phyloP scores from a whole-genome alignment of 2,797 vertebrate species.

The Crax fasciolata region DNA sequence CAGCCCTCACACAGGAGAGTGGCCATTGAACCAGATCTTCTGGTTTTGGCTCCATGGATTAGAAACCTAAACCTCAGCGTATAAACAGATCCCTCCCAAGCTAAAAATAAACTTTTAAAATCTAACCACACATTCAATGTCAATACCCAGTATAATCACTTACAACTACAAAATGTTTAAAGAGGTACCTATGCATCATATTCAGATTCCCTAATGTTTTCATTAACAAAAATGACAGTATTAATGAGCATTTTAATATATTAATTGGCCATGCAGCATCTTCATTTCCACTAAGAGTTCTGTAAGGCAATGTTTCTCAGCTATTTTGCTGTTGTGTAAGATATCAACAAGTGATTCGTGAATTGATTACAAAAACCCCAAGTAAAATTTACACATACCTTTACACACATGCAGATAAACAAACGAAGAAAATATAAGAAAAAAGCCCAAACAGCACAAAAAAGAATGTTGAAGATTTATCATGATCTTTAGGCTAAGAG shows the following conservation, averaged over 20 bases:
- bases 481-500: background rate
- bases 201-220: background rate
- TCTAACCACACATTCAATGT: background rate
- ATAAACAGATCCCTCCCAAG: background rate
- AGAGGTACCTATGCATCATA: background rate
- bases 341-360: background rate
- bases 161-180: background rate
- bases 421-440: background rate
- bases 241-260: slow-evolving; percentile 15
- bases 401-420: background rate
- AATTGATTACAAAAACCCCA: background rate
- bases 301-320: background rate
- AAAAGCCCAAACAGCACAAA: background rate
- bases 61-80: background rate
- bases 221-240: slow-evolving; percentile 38
- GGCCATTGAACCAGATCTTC: background rate
- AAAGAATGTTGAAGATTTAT: background rate
- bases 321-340: background rate
- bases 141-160: background rate
- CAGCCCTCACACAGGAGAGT: background rate
- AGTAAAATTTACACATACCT: background rate
- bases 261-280: background rate
- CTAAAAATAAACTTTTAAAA: slow-evolving; percentile 15
- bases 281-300: background rate
- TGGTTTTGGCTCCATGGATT: slow-evolving; percentile 1